phyloP scores from a whole-genome alignment of 2,888 invertebrate genomes.

The Galerucella nymphaeae region DNA sequence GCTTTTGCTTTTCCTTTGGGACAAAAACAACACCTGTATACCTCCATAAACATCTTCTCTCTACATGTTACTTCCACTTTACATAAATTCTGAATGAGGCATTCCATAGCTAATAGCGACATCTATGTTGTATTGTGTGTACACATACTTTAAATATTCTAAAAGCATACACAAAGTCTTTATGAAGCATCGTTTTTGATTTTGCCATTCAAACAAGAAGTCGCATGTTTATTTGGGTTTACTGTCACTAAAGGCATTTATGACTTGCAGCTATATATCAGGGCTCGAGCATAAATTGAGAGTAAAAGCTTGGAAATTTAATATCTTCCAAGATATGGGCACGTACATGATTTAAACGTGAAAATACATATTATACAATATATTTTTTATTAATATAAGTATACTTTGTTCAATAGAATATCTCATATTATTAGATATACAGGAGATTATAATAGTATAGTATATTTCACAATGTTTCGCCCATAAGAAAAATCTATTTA shows the following conservation, averaged over 20 bases:
- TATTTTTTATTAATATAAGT: background rate
- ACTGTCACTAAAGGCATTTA: constrained; percentile 28
- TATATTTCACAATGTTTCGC: background rate
- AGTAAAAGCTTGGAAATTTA: constrained; percentile 33
- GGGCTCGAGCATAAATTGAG: constrained; percentile 31
- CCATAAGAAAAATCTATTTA: too few species aligned
- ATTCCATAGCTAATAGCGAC: background rate
- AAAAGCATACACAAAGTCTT: background rate
- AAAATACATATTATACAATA: constrained; percentile 22
- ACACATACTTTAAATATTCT: background rate
- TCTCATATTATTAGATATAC: background rate
- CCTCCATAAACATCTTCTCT: background rate
- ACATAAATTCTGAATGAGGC: background rate
- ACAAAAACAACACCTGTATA: background rate
- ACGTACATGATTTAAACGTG: constrained; percentile 16
- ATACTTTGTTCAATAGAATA: background rate
- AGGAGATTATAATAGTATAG: background rate
- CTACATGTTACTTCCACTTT: background rate
- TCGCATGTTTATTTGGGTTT: constrained; percentile 31
- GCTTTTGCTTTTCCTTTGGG: background rate
- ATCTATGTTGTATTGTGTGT: background rate
- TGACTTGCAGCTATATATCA: constrained; percentile 30
- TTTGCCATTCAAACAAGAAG: constrained; percentile 21
- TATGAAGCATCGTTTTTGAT: constrained; percentile 17
- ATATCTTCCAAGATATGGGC: constrained; percentile 20